phyloP scores from a whole-genome alignment of 2,113 vertebrate species.

The Papio anubis region DNA sequence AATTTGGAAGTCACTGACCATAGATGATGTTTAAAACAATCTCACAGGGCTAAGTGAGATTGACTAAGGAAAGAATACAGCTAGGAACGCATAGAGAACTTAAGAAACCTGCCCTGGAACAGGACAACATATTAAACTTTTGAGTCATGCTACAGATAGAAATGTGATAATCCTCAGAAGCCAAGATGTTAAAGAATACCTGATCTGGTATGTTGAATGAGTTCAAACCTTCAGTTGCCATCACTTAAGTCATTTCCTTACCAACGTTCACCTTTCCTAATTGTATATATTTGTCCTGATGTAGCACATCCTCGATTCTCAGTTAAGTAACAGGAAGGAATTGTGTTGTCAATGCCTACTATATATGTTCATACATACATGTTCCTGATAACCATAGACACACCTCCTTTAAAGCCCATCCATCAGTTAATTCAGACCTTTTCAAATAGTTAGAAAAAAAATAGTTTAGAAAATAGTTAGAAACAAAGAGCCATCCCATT shows the following conservation, averaged over 20 bases:
- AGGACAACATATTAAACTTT: not conserved
- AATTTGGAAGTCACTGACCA: not conserved
- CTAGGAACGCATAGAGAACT: not conserved
- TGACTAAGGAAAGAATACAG: too few relatives aligned
- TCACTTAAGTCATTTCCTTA: not conserved
- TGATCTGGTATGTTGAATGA: not conserved
- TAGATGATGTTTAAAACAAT: not conserved
- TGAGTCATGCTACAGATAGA: not conserved
- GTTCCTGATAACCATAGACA: not conserved
- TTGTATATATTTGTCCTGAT: not conserved
- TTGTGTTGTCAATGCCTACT: fast-evolving
- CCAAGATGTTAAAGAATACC: not conserved
- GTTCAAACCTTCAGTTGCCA: not conserved
- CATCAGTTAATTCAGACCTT: not conserved
- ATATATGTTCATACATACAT: not conserved
- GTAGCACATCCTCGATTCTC: not conserved
- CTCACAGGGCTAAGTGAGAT: not conserved
- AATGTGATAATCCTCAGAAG: not conserved
- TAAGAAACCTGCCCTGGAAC: not conserved
- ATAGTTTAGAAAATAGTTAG: not conserved
- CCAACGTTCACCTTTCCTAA: not conserved
- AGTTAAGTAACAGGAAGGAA: not conserved
- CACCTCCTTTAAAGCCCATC: not conserved
- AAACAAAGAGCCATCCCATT: not conserved
- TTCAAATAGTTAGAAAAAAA: not conserved